Evolutionary conservation across 2,797 vertebrate genomes (phyloP).

Genomic region (Simalia tracyae): DNA sequence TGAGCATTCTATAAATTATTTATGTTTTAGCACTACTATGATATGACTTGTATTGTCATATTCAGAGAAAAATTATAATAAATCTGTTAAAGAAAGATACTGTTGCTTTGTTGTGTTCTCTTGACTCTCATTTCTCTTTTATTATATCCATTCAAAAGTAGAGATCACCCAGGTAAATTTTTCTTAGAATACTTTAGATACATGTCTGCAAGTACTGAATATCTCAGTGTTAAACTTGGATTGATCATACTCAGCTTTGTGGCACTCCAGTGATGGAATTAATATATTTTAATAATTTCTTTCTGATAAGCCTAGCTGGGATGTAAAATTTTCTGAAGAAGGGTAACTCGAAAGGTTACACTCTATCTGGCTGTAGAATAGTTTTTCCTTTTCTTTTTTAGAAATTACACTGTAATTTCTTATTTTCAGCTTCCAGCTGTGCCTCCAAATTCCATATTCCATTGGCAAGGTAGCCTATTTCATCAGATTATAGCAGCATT

Average conservation of each 20-base stretch:
- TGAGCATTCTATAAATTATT: no score
- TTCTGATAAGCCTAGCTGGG: constrained; percentile 55
- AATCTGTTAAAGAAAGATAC: no score
- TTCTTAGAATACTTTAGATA: constrained; percentile 29
- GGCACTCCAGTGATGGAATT: constrained; percentile 66
- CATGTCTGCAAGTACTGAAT: constrained; percentile 49
- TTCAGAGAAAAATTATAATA: background rate
- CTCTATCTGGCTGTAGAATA: constrained; percentile 21
- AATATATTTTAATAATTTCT: constrained; percentile 69
- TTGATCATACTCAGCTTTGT: constrained; percentile 65
- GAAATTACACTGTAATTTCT: constrained; percentile 51
- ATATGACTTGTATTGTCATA: no score
- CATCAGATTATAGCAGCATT: constrained; percentile 10
- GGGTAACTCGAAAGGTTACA: constrained; percentile 69
- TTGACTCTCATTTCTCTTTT: no score
- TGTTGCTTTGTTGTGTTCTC: no score
- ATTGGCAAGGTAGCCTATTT: constrained; percentile 31
- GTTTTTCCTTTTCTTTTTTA: constrained; percentile 43
- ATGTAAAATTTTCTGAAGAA: constrained; percentile 61
- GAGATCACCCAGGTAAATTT: background rate
- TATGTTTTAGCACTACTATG: no score
- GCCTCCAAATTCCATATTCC: constrained; percentile 39
- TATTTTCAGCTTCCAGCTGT: constrained; percentile 35
- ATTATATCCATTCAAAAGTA: background rate
- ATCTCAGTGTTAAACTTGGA: constrained; percentile 62